phyloP scores from a whole-genome alignment of 1,140 invertebrate species.

The Drosophila grimshawi region DNA sequence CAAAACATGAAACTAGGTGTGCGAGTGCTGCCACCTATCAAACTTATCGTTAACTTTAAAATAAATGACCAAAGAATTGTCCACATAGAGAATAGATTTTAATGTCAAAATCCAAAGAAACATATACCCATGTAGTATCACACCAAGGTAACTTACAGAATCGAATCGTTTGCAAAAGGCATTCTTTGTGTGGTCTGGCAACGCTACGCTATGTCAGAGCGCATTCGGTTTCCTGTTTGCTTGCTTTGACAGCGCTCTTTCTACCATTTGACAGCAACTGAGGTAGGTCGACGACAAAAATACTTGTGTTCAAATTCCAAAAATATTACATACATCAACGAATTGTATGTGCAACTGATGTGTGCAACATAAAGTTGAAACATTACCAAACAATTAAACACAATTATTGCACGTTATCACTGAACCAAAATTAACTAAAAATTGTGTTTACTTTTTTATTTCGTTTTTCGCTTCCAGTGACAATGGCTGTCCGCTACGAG shows the following conservation, averaged over 20 bases:
- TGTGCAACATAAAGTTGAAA: conserved; percentile 12
- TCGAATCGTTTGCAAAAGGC: background rate
- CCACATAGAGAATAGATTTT: too few species aligned
- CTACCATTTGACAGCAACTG: conserved; percentile 76
- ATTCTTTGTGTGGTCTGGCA: conserved; percentile 15
- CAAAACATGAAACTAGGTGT: background rate
- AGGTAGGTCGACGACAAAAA: conserved; percentile 64
- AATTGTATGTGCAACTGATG: conserved; percentile 22
- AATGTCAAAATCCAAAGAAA: too few species aligned
- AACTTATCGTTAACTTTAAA: background rate
- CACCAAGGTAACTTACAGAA: background rate
- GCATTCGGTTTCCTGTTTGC: conserved; percentile 52
- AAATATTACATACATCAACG: conserved; percentile 53
- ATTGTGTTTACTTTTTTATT: conserved; percentile 21
- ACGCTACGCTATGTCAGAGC: conserved; percentile 30
- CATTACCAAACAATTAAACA: background rate
- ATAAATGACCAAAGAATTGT: background rate
- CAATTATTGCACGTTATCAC: conserved; percentile 25
- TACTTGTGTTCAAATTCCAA: conserved; percentile 40
- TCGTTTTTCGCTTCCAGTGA: conserved; percentile 48
- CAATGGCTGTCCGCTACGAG: conserved; percentile 88
- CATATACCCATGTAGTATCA: too few species aligned
- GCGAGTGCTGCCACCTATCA: background rate
- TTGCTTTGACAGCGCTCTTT: conserved; percentile 66
- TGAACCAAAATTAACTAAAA: background rate